A percentile compares a stretch with the other conserved stretches of the same genome.
These are phyloP conservation scores for Chymomyza caudatula DNA, from an alignment of 2,888 invertebrate genomes.

Conservation along the genomic window DNA sequence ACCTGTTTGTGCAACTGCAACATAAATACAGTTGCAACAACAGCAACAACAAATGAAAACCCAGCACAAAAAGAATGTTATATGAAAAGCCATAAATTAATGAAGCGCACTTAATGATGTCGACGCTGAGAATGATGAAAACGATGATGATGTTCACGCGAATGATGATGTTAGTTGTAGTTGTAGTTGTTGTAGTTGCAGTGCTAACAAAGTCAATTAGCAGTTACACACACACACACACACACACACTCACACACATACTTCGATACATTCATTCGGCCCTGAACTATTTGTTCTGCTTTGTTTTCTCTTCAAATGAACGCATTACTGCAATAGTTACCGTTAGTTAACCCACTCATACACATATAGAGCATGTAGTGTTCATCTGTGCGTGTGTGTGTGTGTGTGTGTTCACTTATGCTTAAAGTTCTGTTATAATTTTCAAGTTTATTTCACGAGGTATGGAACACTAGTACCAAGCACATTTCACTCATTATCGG, in stretches of 20 bases:
- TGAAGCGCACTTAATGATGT: not conserved
- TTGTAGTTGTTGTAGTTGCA: not conserved
- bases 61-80: not conserved
- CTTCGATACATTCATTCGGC: not conserved
- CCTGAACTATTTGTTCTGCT: not conserved
- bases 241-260: not conserved
- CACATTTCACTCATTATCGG: not conserved
- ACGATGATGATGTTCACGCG: not conserved
- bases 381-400: not conserved
- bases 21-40: not conserved
- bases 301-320: not conserved
- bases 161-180: not conserved
- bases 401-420: not conserved
- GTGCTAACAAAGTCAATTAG: constrained; percentile 18
- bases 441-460: not conserved
- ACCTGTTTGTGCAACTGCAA: not conserved
- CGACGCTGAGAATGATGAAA: not conserved
- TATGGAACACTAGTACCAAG: not conserved
- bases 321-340: not conserved
- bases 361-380: not conserved
- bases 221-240: not conserved
- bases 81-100: not conserved
- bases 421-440: not conserved
- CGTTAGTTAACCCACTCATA: not conserved
- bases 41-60: not conserved